These are phyloP conservation scores for Hydraecia micacea DNA, from an alignment of 2,888 invertebrate species.

Conservation along the genomic window DNA sequence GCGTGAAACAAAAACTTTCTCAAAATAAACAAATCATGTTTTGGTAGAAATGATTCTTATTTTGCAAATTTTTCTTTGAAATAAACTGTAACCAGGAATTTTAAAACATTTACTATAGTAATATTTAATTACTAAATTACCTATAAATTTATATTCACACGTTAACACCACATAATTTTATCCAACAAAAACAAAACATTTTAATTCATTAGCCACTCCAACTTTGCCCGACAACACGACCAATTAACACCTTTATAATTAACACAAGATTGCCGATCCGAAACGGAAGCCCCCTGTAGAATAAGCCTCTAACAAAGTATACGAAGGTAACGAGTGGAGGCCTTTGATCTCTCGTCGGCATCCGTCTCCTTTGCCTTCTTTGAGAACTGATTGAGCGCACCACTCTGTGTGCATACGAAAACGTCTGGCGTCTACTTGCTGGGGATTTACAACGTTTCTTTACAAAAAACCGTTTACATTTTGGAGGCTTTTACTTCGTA, in stretches of 20 bases:
- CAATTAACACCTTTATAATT: conserved; percentile 47
- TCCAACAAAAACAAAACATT: conserved; percentile 24
- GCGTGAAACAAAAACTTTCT: background rate
- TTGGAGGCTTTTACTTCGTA: conserved; percentile 69
- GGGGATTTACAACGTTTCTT: conserved; percentile 79
- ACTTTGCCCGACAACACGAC: conserved; percentile 10
- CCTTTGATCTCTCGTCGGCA: conserved; percentile 82
- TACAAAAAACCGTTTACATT: conserved; percentile 75
- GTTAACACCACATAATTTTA: conserved; percentile 9
- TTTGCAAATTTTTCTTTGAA: background rate
- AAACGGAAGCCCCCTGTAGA: conserved; percentile 54
- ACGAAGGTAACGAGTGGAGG: conserved; percentile 75
- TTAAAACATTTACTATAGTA: background rate
- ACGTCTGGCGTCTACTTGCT: conserved; percentile 76
- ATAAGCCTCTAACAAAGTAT: conserved; percentile 67
- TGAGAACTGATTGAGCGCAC: conserved; percentile 88
- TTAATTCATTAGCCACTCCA: conserved; percentile 17
- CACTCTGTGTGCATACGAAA: conserved; percentile 87
- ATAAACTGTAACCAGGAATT: background rate
- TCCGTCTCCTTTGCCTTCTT: conserved; percentile 83
- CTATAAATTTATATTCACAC: conserved; percentile 1
- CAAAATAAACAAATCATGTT: background rate
- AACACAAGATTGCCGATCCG: conserved; percentile 37
- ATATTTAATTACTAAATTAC: background rate
- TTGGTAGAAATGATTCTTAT: background rate